Percentiles rank a stretch among this genome's conserved stretches.
phyloP scores from a whole-genome alignment of 2,797 vertebrate genomes.

The Epinephelus malabaricus region DNA sequence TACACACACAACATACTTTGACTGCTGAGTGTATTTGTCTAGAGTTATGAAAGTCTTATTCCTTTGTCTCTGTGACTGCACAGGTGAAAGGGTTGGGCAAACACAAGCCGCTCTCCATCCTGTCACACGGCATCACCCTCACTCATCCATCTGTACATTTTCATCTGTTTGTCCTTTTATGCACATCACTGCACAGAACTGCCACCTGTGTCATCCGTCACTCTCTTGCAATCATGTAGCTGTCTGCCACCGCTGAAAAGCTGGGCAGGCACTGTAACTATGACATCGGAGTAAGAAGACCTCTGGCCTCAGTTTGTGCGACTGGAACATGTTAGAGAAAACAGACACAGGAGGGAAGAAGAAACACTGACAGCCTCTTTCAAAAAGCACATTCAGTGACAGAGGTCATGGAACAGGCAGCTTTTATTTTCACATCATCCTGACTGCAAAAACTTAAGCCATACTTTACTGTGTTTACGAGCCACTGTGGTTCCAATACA shows the following conservation, averaged over 20 bases:
- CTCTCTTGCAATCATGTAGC: neutral
- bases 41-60: neutral
- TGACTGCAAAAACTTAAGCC: neutral
- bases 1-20: neutral
- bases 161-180: constrained; percentile 16
- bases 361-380: neutral
- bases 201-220: constrained; percentile 7
- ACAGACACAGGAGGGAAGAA: neutral
- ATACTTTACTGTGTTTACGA: neutral
- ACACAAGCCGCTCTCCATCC: neutral
- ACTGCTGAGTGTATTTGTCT: neutral
- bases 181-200: constrained; percentile 15
- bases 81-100: constrained; percentile 12
- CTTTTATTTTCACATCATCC: neutral
- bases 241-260: neutral
- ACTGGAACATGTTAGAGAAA: constrained; percentile 8
- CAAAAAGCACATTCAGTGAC: neutral
- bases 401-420: neutral
- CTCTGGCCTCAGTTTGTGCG: neutral
- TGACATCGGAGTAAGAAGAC: constrained; percentile 5
- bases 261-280: neutral
- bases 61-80: neutral
- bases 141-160: constrained; percentile 12
- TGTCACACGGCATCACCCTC: constrained; percentile 6
- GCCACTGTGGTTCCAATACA: neutral